Base-by-base conservation (phyloP, 2,797 vertebrate genomes). In the Orientallactaga sibirica region DNA sequence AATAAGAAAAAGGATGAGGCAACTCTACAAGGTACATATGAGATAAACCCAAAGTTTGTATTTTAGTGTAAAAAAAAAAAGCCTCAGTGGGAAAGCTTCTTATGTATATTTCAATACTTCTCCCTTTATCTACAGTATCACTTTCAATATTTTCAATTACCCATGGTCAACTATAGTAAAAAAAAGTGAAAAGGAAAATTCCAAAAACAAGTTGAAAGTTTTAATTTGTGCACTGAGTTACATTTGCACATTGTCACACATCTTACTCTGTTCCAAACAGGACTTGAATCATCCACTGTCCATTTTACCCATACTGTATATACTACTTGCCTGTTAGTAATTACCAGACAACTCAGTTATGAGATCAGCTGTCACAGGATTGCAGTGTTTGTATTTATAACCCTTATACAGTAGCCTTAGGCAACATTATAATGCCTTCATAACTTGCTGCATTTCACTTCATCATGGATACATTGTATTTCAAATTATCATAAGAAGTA, bases 1-100 rank as follows among this genome's bases (percentile, higher is more conserved):
- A 86, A 58, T 27, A 52, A 92, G 62, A 94, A 83, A 92, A 75
- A 87, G 33, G n/a, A 84, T 62, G 43, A 88, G 41, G 11, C 52
- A 78, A 43, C 18, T 92, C 22, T 93, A 22, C 37, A 75, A 86
- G 16, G 68, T 27, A 78, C 24, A 37, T 68, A 83, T 29, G 52
- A 74, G 82, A 71, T 88, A 86, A 79, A 86, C 4, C 33, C 29
- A 66, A 92, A 84, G 68, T 70, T 88, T 33, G 70, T n/a, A 85
- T 33, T 64, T 89, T 82, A 7, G n/a, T 20, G 15, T 16, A 76
- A 68, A 52, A 52, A 81, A 43, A 68, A 62, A 5, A 43, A 12
- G 15, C 2, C 29, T 80, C 78, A 25, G 18, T 71, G 2, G 2
- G 52, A 96, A 43, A 93, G 80, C 16, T 81, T 82, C 27, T 22